phyloP scores from a whole-genome alignment of 2,113 vertebrate genomes.

The Cynocephalus volans region DNA sequence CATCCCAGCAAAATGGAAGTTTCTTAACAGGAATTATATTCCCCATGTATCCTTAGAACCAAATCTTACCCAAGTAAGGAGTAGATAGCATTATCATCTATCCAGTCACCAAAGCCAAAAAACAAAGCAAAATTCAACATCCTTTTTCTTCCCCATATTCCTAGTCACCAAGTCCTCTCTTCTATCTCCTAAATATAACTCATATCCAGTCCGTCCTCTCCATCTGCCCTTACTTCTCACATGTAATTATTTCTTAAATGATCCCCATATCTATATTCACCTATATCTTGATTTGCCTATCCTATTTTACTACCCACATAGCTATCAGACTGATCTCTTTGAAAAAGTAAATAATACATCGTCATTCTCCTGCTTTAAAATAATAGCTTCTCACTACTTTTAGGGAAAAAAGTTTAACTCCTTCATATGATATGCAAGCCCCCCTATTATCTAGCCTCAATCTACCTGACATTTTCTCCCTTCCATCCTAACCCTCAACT shows the following conservation, averaged over 20 bases:
- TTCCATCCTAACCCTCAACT: background rate
- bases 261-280: background rate
- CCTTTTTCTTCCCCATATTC: background rate
- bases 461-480: background rate
- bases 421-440: background rate
- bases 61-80: background rate
- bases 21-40: background rate
- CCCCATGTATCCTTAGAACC: background rate
- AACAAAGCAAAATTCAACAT: background rate
- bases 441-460: background rate
- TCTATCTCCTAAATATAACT: background rate
- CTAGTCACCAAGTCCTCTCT: background rate
- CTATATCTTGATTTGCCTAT: background rate
- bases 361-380: constrained; percentile 13
- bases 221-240: background rate
- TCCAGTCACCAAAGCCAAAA: background rate
- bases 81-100: background rate
- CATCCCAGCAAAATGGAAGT: background rate
- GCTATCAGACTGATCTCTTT: constrained; percentile 3
- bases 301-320: background rate
- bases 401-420: background rate
- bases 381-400: background rate
- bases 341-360: constrained; percentile 5
- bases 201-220: background rate
- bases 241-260: background rate